Conservation (phyloP, 23 tunicate genomes). For the Trididemnum clinides region DNA sequence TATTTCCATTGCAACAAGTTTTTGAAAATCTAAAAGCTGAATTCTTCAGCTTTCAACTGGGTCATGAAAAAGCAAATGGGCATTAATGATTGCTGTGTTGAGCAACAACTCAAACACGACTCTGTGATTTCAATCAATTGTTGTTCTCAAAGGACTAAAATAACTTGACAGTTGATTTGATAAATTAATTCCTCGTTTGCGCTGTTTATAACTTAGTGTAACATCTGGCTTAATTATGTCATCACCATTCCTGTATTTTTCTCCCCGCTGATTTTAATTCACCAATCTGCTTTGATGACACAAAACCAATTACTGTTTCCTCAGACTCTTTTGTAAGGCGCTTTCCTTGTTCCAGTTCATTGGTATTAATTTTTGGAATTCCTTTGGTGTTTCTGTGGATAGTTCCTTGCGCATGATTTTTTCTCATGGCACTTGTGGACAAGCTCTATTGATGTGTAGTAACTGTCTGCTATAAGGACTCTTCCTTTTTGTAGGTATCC, state of each 20-base stretch:
- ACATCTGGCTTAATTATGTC: not conserved
- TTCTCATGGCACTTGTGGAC: not conserved
- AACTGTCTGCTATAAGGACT: not conserved
- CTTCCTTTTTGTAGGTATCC: not conserved
- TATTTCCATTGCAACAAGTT: too few species aligned
- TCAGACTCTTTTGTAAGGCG: not conserved
- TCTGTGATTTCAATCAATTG: too few species aligned
- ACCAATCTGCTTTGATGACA: not conserved
- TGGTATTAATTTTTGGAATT: not conserved
- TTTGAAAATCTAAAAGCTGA: too few species aligned
- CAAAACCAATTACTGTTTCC: not conserved
- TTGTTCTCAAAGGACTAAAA: too few species aligned
- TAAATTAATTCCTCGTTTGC: too few species aligned
- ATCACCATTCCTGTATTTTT: not conserved
- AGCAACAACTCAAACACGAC: too few species aligned
- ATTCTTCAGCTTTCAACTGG: too few species aligned
- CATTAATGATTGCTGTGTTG: too few species aligned
- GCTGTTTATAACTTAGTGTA: too few species aligned
- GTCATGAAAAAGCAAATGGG: too few species aligned
- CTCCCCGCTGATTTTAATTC: not conserved
- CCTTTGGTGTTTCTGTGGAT: not conserved
- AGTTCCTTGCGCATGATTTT: not conserved
- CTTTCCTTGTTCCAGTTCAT: not conserved
- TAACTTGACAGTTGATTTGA: too few species aligned
- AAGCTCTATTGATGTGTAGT: not conserved